Base-by-base conservation (phyloP, 2,888 invertebrate species). In the Drosophila prolongata region DNA sequence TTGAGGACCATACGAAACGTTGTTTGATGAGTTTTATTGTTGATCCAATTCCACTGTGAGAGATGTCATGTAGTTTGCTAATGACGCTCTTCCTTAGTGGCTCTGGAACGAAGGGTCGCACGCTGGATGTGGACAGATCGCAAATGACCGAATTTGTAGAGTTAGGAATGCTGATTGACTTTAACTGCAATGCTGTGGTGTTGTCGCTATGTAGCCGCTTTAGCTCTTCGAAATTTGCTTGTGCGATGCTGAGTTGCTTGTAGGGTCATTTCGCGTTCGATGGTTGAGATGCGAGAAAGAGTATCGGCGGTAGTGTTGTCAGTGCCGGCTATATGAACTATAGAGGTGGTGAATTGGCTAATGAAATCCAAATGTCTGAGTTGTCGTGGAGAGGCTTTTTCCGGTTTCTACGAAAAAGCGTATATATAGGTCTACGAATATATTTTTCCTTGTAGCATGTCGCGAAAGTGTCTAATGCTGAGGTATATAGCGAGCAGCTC, bases 351-450 rank as follows among this genome's bases (percentile, higher is more conserved):
- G 16, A 46, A 46, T 9, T 44, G 24, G 13, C 13, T 38, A 1
- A 46, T 60, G 11, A n/a, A 68, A 27, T 9, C 37, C 6, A 46
- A 35, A 2, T 56, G 37, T 1, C 44, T 46, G 1, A 46, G 53
- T 40, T 49, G 47, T 1, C 43, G 13, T 27, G 35, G 35, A 3
- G 55, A 56, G 14, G 55, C 52, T 16, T 68, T 55, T 19, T 68
- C 52, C 6, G 47, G 38, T 4, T 40, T 43, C 37, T 57, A 35
- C 14, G 40, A 40, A 24, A n/a, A n/a, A n/a, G n/a, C n/a, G n/a
- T n/a, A n/a, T n/a, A n/a, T n/a, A n/a, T n/a, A n/a, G n/a, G n/a
- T n/a, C n/a, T n/a, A n/a, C n/a, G n/a, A n/a, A n/a, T n/a, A n/a
- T n/a, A n/a, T n/a, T n/a, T n/a, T n/a, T n/a, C n/a, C n/a, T n/a